Conservation (phyloP, 2,888 invertebrate genomes). For the Epinotia demarniana region DNA sequence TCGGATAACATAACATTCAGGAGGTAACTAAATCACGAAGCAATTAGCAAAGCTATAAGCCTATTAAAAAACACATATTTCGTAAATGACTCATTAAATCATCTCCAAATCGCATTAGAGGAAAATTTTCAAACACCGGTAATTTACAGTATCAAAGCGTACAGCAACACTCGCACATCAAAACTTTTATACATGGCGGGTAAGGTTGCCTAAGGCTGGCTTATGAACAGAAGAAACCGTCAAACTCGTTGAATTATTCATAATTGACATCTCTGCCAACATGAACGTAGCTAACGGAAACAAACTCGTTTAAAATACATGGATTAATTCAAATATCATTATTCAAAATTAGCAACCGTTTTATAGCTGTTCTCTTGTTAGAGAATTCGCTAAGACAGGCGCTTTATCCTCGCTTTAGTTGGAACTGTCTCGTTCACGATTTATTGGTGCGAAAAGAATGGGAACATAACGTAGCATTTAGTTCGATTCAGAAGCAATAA, state of each 20-base stretch:
- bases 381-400: background rate
- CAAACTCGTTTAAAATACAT: background rate
- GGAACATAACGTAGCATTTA: background rate
- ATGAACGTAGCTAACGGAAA: background rate
- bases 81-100: background rate
- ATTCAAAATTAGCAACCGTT: slow-evolving; percentile 21
- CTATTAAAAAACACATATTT: no score
- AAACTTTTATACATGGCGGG: background rate
- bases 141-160: slow-evolving; percentile 1
- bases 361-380: slow-evolving; percentile 12
- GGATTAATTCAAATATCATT: slow-evolving; percentile 1
- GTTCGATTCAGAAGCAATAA: background rate
- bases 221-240: background rate
- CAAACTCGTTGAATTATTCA: slow-evolving; percentile 18
- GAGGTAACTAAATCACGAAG: no score
- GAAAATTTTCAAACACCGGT: background rate
- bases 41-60: no score
- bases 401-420: slow-evolving; percentile 11
- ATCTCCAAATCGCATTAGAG: background rate
- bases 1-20: no score
- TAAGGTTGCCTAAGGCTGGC: background rate
- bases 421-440: slow-evolving; percentile 16
- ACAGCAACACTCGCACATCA: background rate
- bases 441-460: slow-evolving; percentile 9
- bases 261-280: background rate